Base-by-base conservation (phyloP, 2,888 invertebrate genomes). In the Chesias legatella region DNA sequence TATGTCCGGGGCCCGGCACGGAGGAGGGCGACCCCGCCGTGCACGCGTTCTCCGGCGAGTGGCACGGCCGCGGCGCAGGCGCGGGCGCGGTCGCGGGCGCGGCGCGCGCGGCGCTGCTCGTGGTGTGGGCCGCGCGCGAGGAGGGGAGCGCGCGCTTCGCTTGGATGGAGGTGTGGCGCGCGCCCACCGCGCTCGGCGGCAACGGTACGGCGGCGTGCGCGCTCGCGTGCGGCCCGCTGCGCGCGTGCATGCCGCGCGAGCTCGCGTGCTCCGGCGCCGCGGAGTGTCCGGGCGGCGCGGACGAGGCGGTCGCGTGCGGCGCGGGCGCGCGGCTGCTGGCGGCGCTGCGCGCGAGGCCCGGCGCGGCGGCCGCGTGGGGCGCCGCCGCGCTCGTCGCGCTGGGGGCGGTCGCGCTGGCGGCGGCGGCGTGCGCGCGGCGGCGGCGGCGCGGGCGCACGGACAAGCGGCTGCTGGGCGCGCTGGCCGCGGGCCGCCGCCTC, bases 91-190 rank as follows among this genome's bases (percentile, higher is more conserved):
- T 33, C 89, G 91, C 92, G 8, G 90, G 39, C 55, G 27, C 93
- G 10, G 93, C 93, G 59, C 93, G 92, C 90, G 51, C 90, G 89
- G 93, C 94, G n/a, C 90, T 95, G 51, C 93, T 95, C 56, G 91
- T 95, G 40, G 94, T 94, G 82, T 95, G 94, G 54, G 93, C 94
- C 63, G 95, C 94, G 69, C 94, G 94, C 79, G 95, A 95, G 73
- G 81, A 92, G n/a, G 95, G 95, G 20, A 93, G 78, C 34, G 94
- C 94, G 32, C 91, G 92, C n/a, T 91, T 94, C 61, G 91, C 93
- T 42, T 95, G 95, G 95, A 88, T 95, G 67, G 79, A 79, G 51
- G 59, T 70, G 52, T 71, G 74, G 71, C 67, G 67, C 42, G 63
- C 63, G n/a, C 58, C 53, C 23, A 48, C 51, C 8, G 48, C 48